A percentile compares a stretch with the other conserved stretches of the same genome.
Conservation (phyloP, 2,113 vertebrate species). For the Lontra canadensis region DNA sequence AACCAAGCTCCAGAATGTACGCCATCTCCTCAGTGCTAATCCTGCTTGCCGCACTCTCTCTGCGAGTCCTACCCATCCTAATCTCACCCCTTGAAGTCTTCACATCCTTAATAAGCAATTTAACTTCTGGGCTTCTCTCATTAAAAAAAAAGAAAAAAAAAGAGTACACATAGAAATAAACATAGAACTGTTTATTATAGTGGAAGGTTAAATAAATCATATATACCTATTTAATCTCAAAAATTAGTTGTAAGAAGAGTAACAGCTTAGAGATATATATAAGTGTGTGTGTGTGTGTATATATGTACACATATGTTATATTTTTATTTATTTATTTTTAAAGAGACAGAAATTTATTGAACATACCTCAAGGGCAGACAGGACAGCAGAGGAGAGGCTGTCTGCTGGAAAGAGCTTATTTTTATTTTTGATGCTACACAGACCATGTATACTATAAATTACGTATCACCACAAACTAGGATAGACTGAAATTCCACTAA, state of each 20-base stretch:
- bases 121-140: neutral
- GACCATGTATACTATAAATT: neutral
- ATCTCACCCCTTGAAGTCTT: neutral
- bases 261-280: neutral
- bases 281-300: too few relatives aligned
- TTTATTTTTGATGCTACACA: neutral
- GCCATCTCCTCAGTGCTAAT: neutral
- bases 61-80: neutral
- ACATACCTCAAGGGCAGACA: neutral
- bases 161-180: neutral
- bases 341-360: neutral
- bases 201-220: neutral
- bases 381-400: neutral
- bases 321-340: too few relatives aligned
- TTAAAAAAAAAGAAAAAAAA: neutral
- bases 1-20: neutral
- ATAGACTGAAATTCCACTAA: neutral
- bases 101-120: neutral
- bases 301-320: too few relatives aligned
- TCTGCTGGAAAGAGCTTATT: neutral
- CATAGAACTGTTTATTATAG: neutral
- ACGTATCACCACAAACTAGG: neutral
- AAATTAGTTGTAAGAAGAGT: neutral
- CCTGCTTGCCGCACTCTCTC: neutral
- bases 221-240: neutral